These are phyloP conservation scores for Lepus timidus DNA, from an alignment of 2,113 vertebrate genomes.

Conservation along the genomic window DNA sequence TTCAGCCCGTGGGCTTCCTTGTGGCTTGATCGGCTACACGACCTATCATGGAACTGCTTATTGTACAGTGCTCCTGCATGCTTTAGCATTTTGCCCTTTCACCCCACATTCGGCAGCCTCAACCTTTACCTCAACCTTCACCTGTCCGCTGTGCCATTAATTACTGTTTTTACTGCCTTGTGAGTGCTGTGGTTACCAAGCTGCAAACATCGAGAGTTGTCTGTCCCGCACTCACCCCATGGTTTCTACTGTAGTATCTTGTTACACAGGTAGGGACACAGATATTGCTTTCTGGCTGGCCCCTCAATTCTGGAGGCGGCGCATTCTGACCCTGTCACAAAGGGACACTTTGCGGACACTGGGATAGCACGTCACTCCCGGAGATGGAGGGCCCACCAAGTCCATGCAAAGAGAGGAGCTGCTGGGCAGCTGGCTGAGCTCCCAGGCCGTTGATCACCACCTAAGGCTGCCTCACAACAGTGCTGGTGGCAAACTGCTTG, in stretches of 20 bases:
- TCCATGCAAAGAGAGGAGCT: rapidly evolving
- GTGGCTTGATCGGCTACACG: background rate
- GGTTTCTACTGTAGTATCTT: background rate
- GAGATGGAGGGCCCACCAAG: background rate
- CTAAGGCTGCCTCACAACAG: background rate
- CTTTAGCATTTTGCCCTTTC: background rate
- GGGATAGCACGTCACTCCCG: background rate
- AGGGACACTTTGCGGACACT: background rate
- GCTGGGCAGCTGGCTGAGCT: background rate
- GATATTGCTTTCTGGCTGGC: background rate
- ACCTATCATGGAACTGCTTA: background rate
- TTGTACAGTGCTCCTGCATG: background rate
- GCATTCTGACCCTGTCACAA: background rate
- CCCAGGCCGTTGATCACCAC: background rate
- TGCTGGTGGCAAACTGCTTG: rapidly evolving
- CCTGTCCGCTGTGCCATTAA: background rate
- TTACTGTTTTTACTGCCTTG: background rate
- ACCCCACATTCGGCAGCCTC: background rate
- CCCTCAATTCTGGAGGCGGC: background rate
- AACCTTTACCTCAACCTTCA: background rate
- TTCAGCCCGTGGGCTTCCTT: background rate
- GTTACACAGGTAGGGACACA: background rate
- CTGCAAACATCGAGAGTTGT: background rate
- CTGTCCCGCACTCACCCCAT: background rate
- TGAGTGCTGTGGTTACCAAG: background rate